phyloP scores from a whole-genome alignment of 2,797 vertebrate species.

The Chelonia mydas region DNA sequence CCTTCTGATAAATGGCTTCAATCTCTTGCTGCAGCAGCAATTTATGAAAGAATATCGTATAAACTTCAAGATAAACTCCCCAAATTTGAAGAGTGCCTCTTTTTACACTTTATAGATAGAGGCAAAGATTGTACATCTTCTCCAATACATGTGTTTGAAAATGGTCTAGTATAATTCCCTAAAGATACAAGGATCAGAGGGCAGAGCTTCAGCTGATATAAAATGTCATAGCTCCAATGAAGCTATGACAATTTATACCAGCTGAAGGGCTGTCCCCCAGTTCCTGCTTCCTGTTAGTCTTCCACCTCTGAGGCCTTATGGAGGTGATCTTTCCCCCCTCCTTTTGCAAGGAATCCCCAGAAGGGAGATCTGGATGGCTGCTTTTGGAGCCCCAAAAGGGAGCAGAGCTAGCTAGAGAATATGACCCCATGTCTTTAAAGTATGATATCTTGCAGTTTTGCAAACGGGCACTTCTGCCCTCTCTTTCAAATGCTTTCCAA shows the following conservation, averaged over 20 bases:
- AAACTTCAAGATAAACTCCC: constrained; percentile 72
- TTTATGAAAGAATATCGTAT: constrained; percentile 73
- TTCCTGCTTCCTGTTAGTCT: constrained; percentile 3
- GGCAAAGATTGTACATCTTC: constrained; percentile 68
- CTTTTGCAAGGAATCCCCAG: neutral
- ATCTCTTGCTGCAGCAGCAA: constrained; percentile 74
- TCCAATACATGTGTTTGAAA: constrained; percentile 62
- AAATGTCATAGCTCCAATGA: constrained; percentile 19
- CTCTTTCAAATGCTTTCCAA: neutral
- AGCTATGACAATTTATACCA: constrained; percentile 35
- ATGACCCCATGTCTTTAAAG: neutral
- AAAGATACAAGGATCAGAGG: constrained; percentile 54
- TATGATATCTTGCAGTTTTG: neutral
- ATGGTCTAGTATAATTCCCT: constrained; percentile 62
- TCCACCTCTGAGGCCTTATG: neutral
- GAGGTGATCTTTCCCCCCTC: neutral
- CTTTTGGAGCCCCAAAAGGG: neutral
- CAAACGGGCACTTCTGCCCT: neutral
- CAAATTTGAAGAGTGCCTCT: constrained; percentile 72
- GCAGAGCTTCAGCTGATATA: constrained; percentile 42
- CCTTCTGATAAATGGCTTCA: constrained; percentile 73
- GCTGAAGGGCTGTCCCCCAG: constrained; percentile 38
- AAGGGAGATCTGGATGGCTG: neutral
- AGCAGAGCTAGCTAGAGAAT: neutral
- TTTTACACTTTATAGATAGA: constrained; percentile 71